A percentile compares a stretch with the other conserved stretches of the same genome.
Conservation (phyloP, 2,797 vertebrate species). For the Margarornis squamiger region DNA sequence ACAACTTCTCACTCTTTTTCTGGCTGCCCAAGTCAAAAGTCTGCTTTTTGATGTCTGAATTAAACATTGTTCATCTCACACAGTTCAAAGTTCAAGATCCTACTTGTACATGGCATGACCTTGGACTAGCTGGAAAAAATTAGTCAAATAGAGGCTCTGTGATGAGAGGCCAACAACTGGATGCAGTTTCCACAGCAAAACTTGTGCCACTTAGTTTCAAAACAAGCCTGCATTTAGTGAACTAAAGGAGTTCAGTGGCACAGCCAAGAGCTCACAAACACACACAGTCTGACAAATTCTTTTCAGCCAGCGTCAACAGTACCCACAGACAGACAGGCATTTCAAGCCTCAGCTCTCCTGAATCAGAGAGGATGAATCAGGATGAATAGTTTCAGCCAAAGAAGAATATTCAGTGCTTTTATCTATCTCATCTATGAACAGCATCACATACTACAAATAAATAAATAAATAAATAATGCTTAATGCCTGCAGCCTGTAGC, state of each 20-base stretch:
- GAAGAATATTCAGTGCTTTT: neutral
- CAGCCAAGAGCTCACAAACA: neutral
- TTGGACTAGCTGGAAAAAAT: constrained; percentile 31
- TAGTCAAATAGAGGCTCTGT: neutral
- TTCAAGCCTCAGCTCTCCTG: constrained; percentile 43
- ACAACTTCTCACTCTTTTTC: neutral
- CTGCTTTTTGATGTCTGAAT: constrained; percentile 15
- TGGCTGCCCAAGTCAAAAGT: neutral
- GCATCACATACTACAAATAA: neutral
- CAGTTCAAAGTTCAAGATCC: neutral
- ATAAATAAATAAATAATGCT: neutral
- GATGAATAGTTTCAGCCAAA: constrained; percentile 12
- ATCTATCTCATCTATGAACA: neutral
- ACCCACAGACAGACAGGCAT: neutral
- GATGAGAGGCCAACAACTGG: neutral
- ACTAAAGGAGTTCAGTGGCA: neutral
- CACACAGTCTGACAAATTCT: neutral
- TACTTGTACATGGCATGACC: neutral
- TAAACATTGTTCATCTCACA: neutral
- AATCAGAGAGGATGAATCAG: constrained; percentile 32
- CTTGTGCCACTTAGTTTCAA: neutral
- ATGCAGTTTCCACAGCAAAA: constrained; percentile 6
- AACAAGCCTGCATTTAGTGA: constrained; percentile 33
- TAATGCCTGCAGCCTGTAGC: neutral
- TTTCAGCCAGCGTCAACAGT: constrained; percentile 3